Evolutionary conservation across 2,797 vertebrate species (phyloP).

Genomic region (Melanogrammus aeglefinus): DNA sequence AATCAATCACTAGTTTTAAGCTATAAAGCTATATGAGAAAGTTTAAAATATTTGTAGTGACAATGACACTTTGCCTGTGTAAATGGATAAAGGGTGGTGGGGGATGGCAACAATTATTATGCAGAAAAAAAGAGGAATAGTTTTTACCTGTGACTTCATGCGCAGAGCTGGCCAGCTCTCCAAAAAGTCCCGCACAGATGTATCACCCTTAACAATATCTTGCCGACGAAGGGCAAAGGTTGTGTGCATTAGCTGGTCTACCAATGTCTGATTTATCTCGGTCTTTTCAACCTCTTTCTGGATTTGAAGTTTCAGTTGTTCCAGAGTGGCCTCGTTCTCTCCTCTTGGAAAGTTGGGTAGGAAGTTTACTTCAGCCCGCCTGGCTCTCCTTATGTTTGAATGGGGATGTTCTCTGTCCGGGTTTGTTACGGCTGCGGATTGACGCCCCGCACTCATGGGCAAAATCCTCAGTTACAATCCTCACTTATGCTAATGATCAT

Average conservation of each 20-base stretch:
- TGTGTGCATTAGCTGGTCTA: slow-evolving; percentile 5
- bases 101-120: neutral
- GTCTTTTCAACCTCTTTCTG: slow-evolving; percentile 1
- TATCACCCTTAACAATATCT: neutral
- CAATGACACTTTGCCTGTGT: too few relatives aligned
- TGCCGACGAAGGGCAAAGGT: neutral
- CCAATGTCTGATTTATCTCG: neutral
- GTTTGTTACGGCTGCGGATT: slow-evolving; percentile 25
- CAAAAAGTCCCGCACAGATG: neutral
- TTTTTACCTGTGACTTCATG: slow-evolving; percentile 5
- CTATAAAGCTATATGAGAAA: too few relatives aligned
- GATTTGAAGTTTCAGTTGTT: neutral
- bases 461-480: too few relatives aligned
- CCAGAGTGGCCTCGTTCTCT: neutral
- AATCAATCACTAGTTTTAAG: too few relatives aligned
- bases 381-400: slow-evolving; percentile 45
- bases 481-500: too few relatives aligned
- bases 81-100: too few relatives aligned
- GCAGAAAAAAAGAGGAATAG: neutral
- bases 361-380: slow-evolving; percentile 26
- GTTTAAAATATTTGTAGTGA: too few relatives aligned
- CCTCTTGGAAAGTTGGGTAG: slow-evolving; percentile 23
- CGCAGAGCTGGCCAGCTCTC: neutral
- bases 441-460: too few relatives aligned
- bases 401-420: slow-evolving; percentile 21